These are phyloP conservation scores for Phocoena sinus DNA, from an alignment of 2,113 vertebrate genomes.

Conservation along the genomic window DNA sequence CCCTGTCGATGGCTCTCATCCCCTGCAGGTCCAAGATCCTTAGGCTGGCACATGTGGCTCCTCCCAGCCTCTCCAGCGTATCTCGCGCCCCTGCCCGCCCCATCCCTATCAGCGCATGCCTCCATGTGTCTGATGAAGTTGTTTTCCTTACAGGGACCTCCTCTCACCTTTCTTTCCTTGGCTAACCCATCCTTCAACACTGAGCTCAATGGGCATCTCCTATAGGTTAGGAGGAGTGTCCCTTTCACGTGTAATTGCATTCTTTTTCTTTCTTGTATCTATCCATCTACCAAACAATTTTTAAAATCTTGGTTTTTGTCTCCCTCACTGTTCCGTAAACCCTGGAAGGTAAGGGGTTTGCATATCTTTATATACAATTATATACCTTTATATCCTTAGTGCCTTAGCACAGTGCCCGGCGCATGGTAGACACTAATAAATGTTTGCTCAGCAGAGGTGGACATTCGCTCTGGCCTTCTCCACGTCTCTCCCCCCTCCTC, in stretches of 20 bases:
- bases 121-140: not conserved
- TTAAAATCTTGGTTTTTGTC: not conserved
- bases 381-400: not conserved
- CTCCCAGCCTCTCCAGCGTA: not conserved
- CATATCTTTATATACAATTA: not conserved
- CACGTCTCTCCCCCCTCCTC: not conserved
- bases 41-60: not conserved
- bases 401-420: not conserved
- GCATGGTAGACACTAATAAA: not conserved
- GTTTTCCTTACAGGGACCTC: not conserved
- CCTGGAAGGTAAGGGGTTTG: not conserved
- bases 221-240: not conserved
- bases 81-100: not conserved
- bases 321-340: not conserved
- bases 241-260: not conserved
- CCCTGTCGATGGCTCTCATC: not conserved
- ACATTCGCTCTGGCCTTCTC: not conserved
- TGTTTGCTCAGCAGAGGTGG: not conserved
- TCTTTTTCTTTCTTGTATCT: not conserved
- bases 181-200: not conserved
- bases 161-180: not conserved
- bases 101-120: accelerated
- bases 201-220: not conserved
- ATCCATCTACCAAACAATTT: not conserved
- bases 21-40: not conserved